These are phyloP conservation scores for Cryptocephalus primarius DNA, from an alignment of 2,888 invertebrate species.

Conservation along the genomic window DNA sequence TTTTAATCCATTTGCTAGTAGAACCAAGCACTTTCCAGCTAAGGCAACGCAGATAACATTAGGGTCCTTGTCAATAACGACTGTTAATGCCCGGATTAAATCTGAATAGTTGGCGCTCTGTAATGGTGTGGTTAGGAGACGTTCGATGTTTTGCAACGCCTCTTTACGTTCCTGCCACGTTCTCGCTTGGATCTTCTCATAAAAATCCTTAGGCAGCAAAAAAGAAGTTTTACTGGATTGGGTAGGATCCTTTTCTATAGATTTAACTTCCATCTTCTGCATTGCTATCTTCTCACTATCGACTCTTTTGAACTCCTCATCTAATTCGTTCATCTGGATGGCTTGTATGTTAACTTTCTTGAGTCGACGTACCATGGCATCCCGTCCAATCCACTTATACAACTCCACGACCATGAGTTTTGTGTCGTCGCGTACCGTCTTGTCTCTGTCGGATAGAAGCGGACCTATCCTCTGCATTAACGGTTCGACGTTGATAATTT, in stretches of 20 bases:
- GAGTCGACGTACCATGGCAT: constrained; percentile 37
- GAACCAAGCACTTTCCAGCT: constrained; percentile 72
- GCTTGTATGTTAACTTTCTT: constrained; percentile 81
- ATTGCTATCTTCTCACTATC: constrained; percentile 50
- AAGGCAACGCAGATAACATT: constrained; percentile 89
- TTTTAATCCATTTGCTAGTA: constrained; percentile 76
- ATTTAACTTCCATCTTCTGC: constrained; percentile 67
- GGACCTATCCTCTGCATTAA: constrained; percentile 78
- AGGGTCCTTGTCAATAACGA: constrained; percentile 85
- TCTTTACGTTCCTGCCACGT: constrained; percentile 97
- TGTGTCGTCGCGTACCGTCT: constrained; percentile 82
- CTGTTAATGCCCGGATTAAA: constrained; percentile 75
- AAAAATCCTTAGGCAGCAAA: constrained; percentile 90
- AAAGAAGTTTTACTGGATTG: constrained; percentile 64
- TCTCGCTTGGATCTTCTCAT: constrained; percentile 85
- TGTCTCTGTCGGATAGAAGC: constrained; percentile 84
- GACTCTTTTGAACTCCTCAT: constrained; percentile 74
- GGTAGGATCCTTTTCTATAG: constrained; percentile 64
- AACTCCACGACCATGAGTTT: constrained; percentile 87
- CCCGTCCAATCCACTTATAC: constrained; percentile 57
- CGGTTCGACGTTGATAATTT: constrained; percentile 80
- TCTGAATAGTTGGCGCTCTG: constrained; percentile 91
- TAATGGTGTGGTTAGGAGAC: constrained; percentile 65
- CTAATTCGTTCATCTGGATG: constrained; percentile 79
- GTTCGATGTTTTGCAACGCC: constrained; percentile 72